These are phyloP conservation scores for Dicrostonyx torquatus DNA, from an alignment of 2,797 vertebrate genomes.

Conservation along the genomic window DNA sequence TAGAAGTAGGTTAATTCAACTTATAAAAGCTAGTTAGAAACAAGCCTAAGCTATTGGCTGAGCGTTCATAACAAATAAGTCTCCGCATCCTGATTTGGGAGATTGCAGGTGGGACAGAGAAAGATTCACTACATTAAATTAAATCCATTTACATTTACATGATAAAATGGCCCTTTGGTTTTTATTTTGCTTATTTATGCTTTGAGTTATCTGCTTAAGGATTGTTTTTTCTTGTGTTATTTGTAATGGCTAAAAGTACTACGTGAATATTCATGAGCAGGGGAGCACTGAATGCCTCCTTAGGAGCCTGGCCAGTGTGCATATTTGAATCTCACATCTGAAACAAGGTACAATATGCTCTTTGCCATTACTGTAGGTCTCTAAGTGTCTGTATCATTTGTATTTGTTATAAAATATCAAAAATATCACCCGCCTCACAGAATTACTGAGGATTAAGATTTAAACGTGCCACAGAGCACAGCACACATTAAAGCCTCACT, in stretches of 20 bases:
- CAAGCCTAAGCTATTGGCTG: background rate
- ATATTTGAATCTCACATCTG: background rate
- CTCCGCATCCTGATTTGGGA: background rate
- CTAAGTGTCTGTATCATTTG: background rate
- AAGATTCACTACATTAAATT: background rate
- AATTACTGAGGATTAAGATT: slow-evolving; percentile 36
- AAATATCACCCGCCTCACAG: background rate
- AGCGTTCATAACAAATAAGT: background rate
- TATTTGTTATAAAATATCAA: background rate
- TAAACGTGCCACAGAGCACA: background rate
- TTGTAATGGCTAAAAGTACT: background rate
- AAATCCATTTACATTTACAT: background rate
- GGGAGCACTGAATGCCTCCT: background rate
- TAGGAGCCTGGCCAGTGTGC: background rate
- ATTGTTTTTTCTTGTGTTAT: background rate
- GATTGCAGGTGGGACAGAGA: background rate
- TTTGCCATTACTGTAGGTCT: background rate
- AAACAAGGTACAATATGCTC: background rate
- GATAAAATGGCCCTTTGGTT: background rate
- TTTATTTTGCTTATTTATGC: slow-evolving; percentile 9
- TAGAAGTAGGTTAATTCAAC: background rate
- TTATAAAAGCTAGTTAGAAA: background rate
- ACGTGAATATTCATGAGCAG: background rate
- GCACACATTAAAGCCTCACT: background rate
- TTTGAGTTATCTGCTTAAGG: background rate